These are phyloP conservation scores for Borostomias antarcticus DNA, from an alignment of 2,797 vertebrate species.

Conservation along the genomic window DNA sequence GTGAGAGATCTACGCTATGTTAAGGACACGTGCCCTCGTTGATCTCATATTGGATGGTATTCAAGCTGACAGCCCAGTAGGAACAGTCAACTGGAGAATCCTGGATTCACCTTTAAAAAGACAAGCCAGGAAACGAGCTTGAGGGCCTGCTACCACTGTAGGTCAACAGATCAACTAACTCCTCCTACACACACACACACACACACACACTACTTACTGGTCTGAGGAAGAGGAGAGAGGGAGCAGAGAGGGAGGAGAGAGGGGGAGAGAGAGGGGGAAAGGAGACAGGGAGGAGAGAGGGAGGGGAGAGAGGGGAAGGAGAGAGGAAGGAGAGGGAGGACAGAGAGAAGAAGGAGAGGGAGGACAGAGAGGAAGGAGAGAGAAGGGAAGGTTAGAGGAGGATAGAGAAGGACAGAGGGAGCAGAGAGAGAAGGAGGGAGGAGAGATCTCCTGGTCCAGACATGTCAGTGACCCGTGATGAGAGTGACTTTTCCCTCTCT, in stretches of 20 bases:
- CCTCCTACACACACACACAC: slow-evolving; percentile 34
- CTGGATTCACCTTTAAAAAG: slow-evolving; percentile 57
- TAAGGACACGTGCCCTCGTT: too few species aligned
- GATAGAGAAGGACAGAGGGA: neutral
- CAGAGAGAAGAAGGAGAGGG: neutral
- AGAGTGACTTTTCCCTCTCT: slow-evolving; percentile 47
- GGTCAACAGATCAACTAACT: slow-evolving; percentile 54
- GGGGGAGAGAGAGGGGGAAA: slow-evolving; percentile 15
- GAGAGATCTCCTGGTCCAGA: neutral
- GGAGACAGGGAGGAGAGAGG: neutral
- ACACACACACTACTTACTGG: too few species aligned
- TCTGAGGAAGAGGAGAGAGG: neutral
- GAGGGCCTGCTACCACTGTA: slow-evolving; percentile 54
- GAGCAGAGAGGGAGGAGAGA: neutral
- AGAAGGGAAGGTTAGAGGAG: too few species aligned
- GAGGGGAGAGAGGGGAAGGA: too few species aligned
- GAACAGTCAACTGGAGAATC: slow-evolving; percentile 44
- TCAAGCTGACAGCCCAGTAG: too few species aligned
- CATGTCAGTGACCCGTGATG: slow-evolving; percentile 51
- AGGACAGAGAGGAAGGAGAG: neutral
- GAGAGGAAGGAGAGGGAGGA: neutral
- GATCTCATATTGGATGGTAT: too few species aligned
- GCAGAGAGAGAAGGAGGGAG: too few species aligned
- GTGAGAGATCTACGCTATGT: too few species aligned
- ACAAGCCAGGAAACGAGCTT: slow-evolving; percentile 54